phyloP scores from a whole-genome alignment of 2,113 vertebrate species.

The Geococcyx californianus region DNA sequence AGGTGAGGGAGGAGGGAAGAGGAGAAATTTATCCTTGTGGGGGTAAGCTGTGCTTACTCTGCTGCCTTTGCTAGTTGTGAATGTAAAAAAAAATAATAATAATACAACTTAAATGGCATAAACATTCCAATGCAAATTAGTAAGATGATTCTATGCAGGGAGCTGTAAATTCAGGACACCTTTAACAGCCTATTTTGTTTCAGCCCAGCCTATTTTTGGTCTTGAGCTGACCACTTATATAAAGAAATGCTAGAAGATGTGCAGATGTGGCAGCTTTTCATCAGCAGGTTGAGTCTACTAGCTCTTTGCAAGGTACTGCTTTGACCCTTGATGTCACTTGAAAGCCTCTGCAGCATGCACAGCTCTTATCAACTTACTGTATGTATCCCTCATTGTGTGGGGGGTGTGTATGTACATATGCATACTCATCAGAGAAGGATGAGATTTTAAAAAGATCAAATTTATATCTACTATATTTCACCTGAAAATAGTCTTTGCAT shows the following conservation, averaged over 20 bases:
- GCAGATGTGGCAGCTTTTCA: constrained; percentile 1
- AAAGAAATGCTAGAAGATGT: neutral
- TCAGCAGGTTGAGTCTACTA: neutral
- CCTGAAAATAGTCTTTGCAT: neutral
- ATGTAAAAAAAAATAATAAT: neutral
- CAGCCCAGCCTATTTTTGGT: constrained; percentile 2
- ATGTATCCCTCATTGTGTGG: accelerated
- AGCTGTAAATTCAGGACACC: neutral
- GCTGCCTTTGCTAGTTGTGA: neutral
- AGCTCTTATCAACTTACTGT: neutral
- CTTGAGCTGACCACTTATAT: neutral
- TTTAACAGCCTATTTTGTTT: neutral
- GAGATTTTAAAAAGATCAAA: neutral
- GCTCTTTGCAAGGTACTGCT: neutral
- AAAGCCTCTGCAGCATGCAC: neutral
- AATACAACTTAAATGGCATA: neutral
- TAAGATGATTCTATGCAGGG: neutral
- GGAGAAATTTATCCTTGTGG: neutral
- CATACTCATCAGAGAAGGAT: neutral
- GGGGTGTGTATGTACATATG: accelerated
- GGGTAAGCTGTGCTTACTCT: neutral
- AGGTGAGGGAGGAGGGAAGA: neutral
- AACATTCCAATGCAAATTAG: neutral
- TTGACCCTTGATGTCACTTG: neutral
- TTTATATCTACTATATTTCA: neutral